phyloP scores from a whole-genome alignment of 2,888 invertebrate species.

The Fragum fragum region DNA sequence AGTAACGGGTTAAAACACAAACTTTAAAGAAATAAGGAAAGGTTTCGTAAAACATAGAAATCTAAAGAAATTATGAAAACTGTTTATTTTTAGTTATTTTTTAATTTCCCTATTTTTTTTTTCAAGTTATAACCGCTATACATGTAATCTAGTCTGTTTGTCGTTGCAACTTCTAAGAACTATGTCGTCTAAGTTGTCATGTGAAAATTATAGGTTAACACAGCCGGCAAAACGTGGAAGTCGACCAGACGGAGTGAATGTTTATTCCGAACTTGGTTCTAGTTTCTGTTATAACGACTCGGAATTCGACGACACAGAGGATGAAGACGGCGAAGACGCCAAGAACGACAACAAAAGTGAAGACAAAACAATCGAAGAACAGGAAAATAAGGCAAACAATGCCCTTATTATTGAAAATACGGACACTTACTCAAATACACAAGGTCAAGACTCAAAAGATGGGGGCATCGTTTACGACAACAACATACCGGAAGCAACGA shows the following conservation, averaged over 20 bases:
- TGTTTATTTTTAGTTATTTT: too few relatives aligned
- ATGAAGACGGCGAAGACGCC: constrained; percentile 1
- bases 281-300: constrained; percentile 32
- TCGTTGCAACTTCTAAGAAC: too few relatives aligned
- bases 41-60: too few relatives aligned
- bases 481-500: not conserved
- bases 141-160: too few relatives aligned
- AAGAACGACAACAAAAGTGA: not conserved
- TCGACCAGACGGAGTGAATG: constrained; percentile 6
- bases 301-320: constrained; percentile 28
- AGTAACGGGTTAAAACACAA: too few relatives aligned
- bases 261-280: constrained; percentile 34
- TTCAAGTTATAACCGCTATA: too few relatives aligned
- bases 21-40: too few relatives aligned
- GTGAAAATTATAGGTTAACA: constrained; percentile 21
- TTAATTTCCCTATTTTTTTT: too few relatives aligned
- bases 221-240: not conserved
- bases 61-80: too few relatives aligned
- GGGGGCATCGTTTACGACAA: constrained; percentile 8
- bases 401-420: not conserved
- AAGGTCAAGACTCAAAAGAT: not conserved
- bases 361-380: not conserved
- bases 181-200: too few relatives aligned
- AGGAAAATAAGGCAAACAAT: not conserved
- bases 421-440: not conserved